Base-by-base conservation (phyloP, 2,113 vertebrate genomes). In the Daphoenositta chrysoptera region DNA sequence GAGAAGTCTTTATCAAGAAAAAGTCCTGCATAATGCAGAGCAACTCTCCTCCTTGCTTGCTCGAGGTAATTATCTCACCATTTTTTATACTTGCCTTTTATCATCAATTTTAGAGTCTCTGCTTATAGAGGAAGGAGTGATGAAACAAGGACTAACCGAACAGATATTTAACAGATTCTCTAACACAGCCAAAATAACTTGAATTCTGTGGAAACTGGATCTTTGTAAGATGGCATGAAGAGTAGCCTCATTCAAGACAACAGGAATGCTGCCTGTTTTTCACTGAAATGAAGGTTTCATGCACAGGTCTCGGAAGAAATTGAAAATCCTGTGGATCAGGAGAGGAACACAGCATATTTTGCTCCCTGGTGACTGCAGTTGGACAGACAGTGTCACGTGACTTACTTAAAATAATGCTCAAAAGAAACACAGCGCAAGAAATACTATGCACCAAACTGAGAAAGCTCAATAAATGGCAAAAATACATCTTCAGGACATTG, bases 1-100 rank as follows among this genome's bases (percentile, higher is more conserved):
- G 28, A 72, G 58, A 92, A 90, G 64, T 51, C 85, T 96, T 93
- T 96, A 80, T 93, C 93, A 93, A 89, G 35, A 60, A 64, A 24
- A 10, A 66, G 80, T 15, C 83, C 83, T 90, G 83, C 45, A 39
- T 53, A 70, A 68, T 19, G 22, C 90, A 92, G 53, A 90, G 15
- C 56, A 90, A 48, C 72, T 78, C 83, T 86, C 42, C 28, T 37
- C 30, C 47, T 81, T 63, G 18, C 54, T 79, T 15, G 16, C 58
- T 75, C 1, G 0, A 80, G 14, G 60, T 73, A 40, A 50, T 93
- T 92, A 93, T 50, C 87, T 91, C 73, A 68, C n/a, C 27, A 5
- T 47, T 63, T 76, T 51, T 94, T 28, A 88, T 73, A 71, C 26
- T 73, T 69, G 26, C 33, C 37, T 72, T 92, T 88, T 83, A 88